Conservation (phyloP, 1,140 invertebrate genomes). For the Pogonomyrmex barbatus region DNA sequence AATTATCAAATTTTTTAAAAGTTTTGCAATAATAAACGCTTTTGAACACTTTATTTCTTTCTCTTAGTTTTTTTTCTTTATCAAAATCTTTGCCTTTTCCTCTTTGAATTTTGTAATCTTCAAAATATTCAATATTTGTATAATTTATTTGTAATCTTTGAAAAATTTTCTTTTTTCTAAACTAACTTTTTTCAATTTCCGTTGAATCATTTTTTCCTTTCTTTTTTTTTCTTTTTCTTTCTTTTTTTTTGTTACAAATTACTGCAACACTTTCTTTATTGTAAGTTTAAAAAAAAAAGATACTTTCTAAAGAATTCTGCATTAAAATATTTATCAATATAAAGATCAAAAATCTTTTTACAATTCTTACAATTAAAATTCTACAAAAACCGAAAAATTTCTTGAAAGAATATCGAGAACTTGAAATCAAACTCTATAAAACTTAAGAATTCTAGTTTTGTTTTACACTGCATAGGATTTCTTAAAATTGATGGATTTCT, state of each 20-base stretch:
- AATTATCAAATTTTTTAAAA: background rate
- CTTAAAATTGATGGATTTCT: background rate
- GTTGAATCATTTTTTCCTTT: background rate
- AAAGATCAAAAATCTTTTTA: background rate
- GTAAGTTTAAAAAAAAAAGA: background rate
- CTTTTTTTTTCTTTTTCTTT: no score
- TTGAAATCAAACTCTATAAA: background rate
- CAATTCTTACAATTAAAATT: background rate
- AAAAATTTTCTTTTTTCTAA: background rate
- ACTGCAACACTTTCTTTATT: background rate
- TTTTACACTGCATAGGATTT: background rate
- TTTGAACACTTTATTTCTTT: background rate
- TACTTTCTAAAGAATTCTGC: background rate
- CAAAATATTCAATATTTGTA: background rate
- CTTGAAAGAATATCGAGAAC: background rate
- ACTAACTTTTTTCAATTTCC: background rate
- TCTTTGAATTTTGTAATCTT: slow-evolving; percentile 4
- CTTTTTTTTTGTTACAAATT: no score
- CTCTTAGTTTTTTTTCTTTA: background rate
- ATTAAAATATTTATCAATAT: background rate
- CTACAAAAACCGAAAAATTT: background rate
- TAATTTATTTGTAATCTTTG: background rate
- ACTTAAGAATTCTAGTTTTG: background rate
- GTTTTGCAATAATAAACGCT: background rate
- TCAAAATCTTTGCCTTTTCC: background rate